Conservation (phyloP, 2,113 vertebrate genomes). For the Sander vitreus region DNA sequence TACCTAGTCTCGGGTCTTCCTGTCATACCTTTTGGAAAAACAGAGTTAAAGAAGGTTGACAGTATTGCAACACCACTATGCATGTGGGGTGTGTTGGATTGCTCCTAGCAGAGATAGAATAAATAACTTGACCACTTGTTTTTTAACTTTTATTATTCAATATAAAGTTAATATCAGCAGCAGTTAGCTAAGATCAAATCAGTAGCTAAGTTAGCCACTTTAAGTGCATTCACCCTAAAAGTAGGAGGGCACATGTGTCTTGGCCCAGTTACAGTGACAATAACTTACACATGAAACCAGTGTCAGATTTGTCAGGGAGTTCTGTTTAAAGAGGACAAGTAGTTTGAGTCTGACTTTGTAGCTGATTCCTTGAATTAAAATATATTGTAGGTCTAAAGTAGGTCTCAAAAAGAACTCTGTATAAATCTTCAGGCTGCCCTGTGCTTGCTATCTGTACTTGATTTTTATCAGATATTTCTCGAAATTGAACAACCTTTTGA, state of each 20-base stretch:
- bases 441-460: not conserved
- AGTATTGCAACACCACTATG: not conserved
- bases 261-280: slow-evolving; percentile 1
- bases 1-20: slow-evolving; percentile 24
- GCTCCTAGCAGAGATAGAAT: not conserved
- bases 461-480: not conserved
- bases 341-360: not conserved
- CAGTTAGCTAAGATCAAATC: slow-evolving; percentile 3
- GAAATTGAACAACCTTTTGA: not conserved
- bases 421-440: not conserved
- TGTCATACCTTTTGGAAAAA: slow-evolving; percentile 22
- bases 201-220: not conserved
- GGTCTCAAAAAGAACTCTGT: not conserved
- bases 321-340: not conserved
- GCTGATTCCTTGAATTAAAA: not conserved
- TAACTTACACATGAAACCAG: not conserved
- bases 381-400: not conserved
- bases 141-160: not conserved
- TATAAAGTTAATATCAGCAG: not conserved
- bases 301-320: not conserved
- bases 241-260: not conserved
- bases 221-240: not conserved
- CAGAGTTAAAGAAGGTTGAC: slow-evolving; percentile 4
- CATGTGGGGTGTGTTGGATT: not conserved
- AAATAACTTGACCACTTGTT: not conserved